A percentile compares a stretch with the other conserved stretches of the same genome.
Conservation (phyloP, 2,113 vertebrate genomes). For the Panthera tigris region DNA sequence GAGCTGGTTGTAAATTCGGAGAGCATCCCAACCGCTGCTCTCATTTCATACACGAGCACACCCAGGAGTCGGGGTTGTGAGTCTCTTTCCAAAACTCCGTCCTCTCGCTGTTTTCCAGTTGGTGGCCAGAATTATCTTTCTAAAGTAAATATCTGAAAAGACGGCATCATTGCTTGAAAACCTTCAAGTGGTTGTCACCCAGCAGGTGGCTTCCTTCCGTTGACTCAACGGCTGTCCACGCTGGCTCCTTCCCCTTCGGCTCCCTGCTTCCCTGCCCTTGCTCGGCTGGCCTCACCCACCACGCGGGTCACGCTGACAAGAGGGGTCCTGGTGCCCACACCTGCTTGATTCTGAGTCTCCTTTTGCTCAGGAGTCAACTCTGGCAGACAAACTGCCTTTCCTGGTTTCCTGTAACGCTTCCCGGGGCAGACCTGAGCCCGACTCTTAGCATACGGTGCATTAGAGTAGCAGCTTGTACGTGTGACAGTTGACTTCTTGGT, state of each 20-base stretch:
- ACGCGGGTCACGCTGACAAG: accelerated
- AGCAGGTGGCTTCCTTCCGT: accelerated
- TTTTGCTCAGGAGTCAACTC: background rate
- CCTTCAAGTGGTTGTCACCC: background rate
- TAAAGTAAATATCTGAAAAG: background rate
- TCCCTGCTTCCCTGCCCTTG: accelerated
- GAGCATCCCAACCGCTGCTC: background rate
- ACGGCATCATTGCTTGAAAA: background rate
- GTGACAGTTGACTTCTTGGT: accelerated
- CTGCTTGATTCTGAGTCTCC: background rate
- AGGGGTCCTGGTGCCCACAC: accelerated
- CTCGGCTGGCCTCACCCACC: too few relatives aligned
- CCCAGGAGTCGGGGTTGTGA: background rate
- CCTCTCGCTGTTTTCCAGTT: background rate
- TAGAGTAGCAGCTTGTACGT: background rate
- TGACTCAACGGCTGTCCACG: background rate
- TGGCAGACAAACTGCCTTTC: background rate
- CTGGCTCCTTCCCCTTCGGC: background rate
- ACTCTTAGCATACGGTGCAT: accelerated
- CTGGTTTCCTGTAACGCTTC: accelerated
- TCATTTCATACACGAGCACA: accelerated
- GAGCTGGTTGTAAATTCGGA: background rate
- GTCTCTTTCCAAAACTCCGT: background rate
- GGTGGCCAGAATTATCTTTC: background rate
- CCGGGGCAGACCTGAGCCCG: too few relatives aligned